phyloP scores from a whole-genome alignment of 2,888 invertebrate genomes.

The Eugnorisma glareosa region DNA sequence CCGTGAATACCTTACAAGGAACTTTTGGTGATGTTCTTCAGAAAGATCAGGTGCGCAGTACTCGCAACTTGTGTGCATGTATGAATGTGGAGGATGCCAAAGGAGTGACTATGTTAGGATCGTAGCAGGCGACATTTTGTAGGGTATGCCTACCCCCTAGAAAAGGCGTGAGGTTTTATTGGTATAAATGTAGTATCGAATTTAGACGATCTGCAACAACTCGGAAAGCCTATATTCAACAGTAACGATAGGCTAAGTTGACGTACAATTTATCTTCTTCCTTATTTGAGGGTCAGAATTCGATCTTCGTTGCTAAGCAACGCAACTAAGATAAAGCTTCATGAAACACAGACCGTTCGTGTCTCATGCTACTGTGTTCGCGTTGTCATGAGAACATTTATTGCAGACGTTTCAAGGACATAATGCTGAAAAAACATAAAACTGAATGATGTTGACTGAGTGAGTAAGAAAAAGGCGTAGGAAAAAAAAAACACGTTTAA shows the following conservation, averaged over 20 bases:
- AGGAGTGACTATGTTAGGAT: neutral
- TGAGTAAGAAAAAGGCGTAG: too few species aligned
- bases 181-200: neutral
- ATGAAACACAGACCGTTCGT: constrained; percentile 24
- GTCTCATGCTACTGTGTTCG: constrained; percentile 1
- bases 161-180: neutral
- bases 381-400: constrained; percentile 18
- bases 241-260: constrained; percentile 24
- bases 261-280: constrained; percentile 44
- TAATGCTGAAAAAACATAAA: constrained; percentile 4
- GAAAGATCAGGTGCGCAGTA: neutral
- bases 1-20: neutral
- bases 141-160: neutral
- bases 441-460: neutral
- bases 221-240: neutral
- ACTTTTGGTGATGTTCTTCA: neutral
- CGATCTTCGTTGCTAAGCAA: constrained; percentile 38
- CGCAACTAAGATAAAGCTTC: constrained; percentile 39
- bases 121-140: neutral
- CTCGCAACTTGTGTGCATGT: neutral
- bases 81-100: neutral
- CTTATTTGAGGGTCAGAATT: constrained; percentile 43
- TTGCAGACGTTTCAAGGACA: constrained; percentile 22
- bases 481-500: neutral
- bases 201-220: neutral